These are phyloP conservation scores for Nothocercus nigrocapillus DNA, from an alignment of 2,113 vertebrate species.

Conservation along the genomic window DNA sequence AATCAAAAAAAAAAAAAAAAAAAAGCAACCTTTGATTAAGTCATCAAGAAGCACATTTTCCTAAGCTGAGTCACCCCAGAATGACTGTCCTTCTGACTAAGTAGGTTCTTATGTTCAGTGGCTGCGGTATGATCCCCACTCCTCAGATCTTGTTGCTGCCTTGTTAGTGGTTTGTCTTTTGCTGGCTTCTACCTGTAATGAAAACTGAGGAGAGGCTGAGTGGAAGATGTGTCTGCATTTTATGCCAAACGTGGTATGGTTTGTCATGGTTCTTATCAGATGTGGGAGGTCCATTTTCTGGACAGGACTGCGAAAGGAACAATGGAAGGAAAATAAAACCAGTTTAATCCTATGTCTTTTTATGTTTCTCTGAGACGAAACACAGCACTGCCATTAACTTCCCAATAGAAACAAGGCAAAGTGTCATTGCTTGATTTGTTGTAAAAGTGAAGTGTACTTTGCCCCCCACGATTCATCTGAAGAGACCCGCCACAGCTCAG, in stretches of 20 bases:
- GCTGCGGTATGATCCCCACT: not conserved
- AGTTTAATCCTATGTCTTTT: not conserved
- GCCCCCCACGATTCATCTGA: not conserved
- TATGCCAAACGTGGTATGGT: not conserved
- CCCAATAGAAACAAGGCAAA: not conserved
- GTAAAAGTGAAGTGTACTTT: not conserved
- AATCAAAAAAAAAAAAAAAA: not conserved
- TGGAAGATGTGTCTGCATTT: not conserved
- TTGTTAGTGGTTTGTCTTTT: not conserved
- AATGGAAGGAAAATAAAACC: not conserved
- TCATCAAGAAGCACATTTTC: constrained; percentile 1
- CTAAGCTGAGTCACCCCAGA: constrained; percentile 10
- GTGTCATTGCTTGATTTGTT: not conserved
- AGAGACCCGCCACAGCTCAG: not conserved
- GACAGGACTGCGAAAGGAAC: not conserved
- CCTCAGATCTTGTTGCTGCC: not conserved
- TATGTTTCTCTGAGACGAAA: not conserved
- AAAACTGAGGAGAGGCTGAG: rapidly evolving
- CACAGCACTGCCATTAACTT: rapidly evolving
- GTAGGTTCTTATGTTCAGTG: not conserved
- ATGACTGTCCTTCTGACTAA: constrained; percentile 49
- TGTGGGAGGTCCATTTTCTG: not conserved
- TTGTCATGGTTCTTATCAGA: not conserved
- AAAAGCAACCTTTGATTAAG: not conserved
- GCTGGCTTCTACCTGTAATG: not conserved